Percentiles rank a stretch among this genome's conserved stretches.
phyloP scores from a whole-genome alignment of 2,113 vertebrate genomes.

The Crotalus horridus region DNA sequence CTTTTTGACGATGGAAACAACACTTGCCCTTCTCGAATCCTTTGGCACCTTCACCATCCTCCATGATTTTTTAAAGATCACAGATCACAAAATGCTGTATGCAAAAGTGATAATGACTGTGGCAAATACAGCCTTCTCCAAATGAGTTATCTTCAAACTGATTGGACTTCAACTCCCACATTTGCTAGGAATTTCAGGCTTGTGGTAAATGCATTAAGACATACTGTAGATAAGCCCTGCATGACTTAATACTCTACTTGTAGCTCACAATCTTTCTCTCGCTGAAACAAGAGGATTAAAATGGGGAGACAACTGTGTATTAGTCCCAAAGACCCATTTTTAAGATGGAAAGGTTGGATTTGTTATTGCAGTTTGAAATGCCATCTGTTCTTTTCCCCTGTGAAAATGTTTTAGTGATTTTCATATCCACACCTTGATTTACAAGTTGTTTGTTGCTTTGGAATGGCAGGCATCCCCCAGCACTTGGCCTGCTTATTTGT shows the following conservation, averaged over 20 bases:
- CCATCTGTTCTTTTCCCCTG: background rate
- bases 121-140: background rate
- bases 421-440: background rate
- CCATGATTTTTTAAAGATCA: background rate
- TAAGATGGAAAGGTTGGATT: background rate
- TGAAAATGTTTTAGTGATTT: background rate
- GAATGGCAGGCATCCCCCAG: background rate
- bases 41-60: background rate
- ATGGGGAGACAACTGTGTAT: background rate
- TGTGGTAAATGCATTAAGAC: background rate
- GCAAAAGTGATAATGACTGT: background rate
- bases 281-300: background rate
- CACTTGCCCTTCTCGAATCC: background rate
- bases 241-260: background rate
- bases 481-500: constrained; percentile 12
- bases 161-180: background rate
- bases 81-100: background rate
- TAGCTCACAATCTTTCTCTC: background rate
- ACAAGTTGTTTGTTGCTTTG: background rate
- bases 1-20: background rate
- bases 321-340: background rate
- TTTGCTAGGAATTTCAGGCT: background rate
- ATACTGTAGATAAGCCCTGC: background rate
- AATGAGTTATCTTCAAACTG: background rate
- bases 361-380: background rate